Conservation (phyloP, 2,797 vertebrate species). For the Sternotherus odoratus region DNA sequence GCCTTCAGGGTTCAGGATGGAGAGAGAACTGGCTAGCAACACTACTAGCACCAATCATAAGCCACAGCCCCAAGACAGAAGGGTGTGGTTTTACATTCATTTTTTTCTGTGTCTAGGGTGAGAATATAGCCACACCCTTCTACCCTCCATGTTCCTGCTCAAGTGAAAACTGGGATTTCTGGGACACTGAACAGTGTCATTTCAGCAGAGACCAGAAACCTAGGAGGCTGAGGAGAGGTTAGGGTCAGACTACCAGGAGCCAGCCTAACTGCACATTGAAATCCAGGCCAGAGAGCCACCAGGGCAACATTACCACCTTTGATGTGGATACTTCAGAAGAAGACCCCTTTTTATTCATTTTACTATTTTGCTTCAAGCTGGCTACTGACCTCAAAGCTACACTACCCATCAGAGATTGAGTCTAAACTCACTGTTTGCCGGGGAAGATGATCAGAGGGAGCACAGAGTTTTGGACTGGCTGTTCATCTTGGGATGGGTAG, state of each 20-base stretch:
- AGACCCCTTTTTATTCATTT: not conserved
- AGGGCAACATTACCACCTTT: not conserved
- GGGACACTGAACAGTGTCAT: too few relatives aligned
- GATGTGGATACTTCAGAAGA: not conserved
- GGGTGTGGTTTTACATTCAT: not conserved
- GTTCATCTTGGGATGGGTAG: not conserved
- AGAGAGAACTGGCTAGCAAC: not conserved
- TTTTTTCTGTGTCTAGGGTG: not conserved
- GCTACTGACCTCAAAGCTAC: too few relatives aligned
- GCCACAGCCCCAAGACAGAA: not conserved
- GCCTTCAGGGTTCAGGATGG: not conserved
- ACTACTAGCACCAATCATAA: not conserved
- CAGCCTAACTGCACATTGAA: too few relatives aligned
- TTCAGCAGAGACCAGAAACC: not conserved
- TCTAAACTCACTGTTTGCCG: too few relatives aligned
- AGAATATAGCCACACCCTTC: not conserved
- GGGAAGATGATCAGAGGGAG: too few relatives aligned
- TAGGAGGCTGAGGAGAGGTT: not conserved
- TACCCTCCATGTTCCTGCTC: not conserved
- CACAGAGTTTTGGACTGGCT: not conserved
- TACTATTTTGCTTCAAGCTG: not conserved
- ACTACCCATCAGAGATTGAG: too few relatives aligned
- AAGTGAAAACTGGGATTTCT: not conserved
- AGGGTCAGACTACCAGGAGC: too few relatives aligned
- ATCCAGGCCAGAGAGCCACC: too few relatives aligned